Evolutionary conservation across 2,797 vertebrate genomes (phyloP).

Genomic region (Micrastur ruficollis): DNA sequence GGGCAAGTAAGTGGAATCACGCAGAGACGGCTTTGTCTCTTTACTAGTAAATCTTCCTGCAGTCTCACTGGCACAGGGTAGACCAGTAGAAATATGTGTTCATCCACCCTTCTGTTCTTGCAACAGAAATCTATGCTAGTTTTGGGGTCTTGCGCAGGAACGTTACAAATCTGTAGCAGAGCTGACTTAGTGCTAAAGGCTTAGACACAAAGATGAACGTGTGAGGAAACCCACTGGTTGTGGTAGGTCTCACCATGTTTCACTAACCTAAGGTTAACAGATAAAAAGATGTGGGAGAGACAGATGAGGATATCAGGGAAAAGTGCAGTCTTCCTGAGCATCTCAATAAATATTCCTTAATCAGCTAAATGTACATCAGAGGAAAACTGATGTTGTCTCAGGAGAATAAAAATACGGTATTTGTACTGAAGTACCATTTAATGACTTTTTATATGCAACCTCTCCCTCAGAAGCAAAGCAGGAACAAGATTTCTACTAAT

Average conservation of each 20-base stretch:
- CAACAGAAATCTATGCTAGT: background rate
- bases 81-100: background rate
- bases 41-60: background rate
- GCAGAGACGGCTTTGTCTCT: background rate
- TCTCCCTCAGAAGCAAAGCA: background rate
- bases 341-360: background rate
- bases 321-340: background rate
- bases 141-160: background rate
- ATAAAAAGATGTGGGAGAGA: background rate
- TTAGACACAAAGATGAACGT: background rate
- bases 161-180: background rate
- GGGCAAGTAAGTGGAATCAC: background rate
- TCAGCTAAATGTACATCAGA: background rate
- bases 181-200: background rate
- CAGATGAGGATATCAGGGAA: background rate
- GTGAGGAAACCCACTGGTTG: background rate
- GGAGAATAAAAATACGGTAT: background rate
- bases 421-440: background rate
- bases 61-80: background rate
- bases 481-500: background rate
- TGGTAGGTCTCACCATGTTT: background rate
- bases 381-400: background rate
- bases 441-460: background rate
- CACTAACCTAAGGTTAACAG: background rate
- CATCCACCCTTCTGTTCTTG: background rate